These are phyloP conservation scores for Bucco capensis DNA, from an alignment of 2,113 vertebrate species.

Conservation along the genomic window DNA sequence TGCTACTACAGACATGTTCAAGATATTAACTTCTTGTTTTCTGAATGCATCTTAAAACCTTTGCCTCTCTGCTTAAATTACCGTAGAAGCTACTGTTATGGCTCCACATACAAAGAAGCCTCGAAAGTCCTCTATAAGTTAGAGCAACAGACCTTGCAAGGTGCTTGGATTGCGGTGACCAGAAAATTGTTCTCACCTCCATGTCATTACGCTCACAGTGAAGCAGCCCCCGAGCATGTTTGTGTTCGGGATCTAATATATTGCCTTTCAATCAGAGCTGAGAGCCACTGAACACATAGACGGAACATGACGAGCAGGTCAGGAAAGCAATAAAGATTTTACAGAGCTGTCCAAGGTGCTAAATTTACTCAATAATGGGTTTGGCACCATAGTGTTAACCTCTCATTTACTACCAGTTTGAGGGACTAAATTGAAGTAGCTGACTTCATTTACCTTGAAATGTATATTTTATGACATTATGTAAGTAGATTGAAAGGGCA, in stretches of 20 bases:
- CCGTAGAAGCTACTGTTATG: neutral
- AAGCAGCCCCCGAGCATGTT: conserved; percentile 96
- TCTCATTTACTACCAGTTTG: conserved; percentile 96
- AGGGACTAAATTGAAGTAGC: conserved; percentile 86
- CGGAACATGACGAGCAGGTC: conserved; percentile 97
- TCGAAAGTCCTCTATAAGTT: conserved; percentile 88
- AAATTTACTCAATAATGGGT: conserved; percentile 99
- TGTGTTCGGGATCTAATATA: conserved; percentile 96
- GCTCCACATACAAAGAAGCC: conserved; percentile 72
- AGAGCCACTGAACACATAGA: conserved; percentile 87
- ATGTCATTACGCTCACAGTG: conserved; percentile 89
- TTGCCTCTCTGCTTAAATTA: conserved; percentile 18
- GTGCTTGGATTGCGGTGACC: conserved; percentile 91
- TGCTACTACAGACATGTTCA: neutral
- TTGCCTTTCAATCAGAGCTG: conserved; percentile 99
- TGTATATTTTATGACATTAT: conserved; percentile 88
- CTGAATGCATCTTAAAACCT: neutral
- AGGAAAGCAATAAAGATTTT: conserved; percentile 99
- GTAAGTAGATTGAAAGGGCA: conserved; percentile 86
- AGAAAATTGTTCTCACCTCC: conserved; percentile 96
- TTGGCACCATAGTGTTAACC: conserved; percentile 96
- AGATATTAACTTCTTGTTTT: neutral
- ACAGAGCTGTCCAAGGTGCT: conserved; percentile 98
- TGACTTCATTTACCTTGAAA: conserved; percentile 84
- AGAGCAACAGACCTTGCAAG: conserved; percentile 88